Conservation (phyloP, 2,113 vertebrate species). For the Acrocephalus kingi region DNA sequence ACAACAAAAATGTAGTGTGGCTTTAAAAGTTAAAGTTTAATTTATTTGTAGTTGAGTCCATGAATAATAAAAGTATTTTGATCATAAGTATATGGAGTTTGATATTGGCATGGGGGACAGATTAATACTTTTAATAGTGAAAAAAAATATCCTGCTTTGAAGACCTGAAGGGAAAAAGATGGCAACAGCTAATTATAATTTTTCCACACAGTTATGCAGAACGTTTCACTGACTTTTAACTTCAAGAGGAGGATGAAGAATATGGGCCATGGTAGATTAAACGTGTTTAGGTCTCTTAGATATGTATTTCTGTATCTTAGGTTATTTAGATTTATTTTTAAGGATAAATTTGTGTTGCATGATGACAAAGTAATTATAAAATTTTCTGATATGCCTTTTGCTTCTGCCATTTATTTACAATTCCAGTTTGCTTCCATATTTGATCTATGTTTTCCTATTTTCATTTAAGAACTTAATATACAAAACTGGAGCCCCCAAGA, state of each 20-base stretch:
- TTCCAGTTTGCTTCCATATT: neutral
- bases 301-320: neutral
- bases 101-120: neutral
- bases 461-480: neutral
- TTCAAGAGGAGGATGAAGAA: neutral
- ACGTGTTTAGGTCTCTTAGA: neutral
- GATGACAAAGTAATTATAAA: neutral
- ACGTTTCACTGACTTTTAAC: neutral
- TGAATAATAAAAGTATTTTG: neutral
- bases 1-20: neutral
- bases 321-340: neutral
- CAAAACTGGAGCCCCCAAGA: neutral
- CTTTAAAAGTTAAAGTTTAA: conserved; percentile 2
- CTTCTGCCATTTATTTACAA: neutral
- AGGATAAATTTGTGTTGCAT: neutral
- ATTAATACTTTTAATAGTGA: neutral
- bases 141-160: neutral
- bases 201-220: neutral
- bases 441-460: neutral
- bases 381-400: neutral
- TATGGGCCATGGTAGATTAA: neutral
- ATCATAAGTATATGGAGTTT: neutral
- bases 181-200: neutral
- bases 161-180: neutral
- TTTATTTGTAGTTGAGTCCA: neutral